Evolutionary conservation across 1,140 invertebrate genomes (phyloP).

Genomic region (Halyomorpha halys): DNA sequence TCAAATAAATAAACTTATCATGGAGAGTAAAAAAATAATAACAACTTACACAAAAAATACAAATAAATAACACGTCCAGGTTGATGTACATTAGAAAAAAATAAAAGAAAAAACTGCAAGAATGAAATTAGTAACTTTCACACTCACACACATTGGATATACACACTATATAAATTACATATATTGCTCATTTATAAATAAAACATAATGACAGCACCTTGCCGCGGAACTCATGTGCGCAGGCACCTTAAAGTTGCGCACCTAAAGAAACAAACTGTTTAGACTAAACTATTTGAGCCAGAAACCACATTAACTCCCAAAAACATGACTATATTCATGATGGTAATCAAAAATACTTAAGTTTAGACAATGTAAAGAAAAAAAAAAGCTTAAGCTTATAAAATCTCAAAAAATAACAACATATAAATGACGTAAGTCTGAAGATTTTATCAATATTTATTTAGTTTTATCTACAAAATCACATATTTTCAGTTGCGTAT

Average conservation of each 20-base stretch:
- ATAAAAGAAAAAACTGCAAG: not conserved
- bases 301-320: slow-evolving; percentile 16
- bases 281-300: slow-evolving; percentile 22
- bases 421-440: slow-evolving; percentile 24
- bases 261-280: not conserved
- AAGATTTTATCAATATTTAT: slow-evolving; percentile 2
- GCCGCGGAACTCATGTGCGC: slow-evolving; percentile 1
- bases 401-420: slow-evolving; percentile 30
- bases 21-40: slow-evolving; percentile 24
- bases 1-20: slow-evolving; percentile 24
- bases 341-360: slow-evolving; percentile 30
- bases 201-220: slow-evolving; percentile 8
- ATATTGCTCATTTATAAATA: slow-evolving; percentile 17
- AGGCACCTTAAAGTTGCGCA: slow-evolving; percentile 1
- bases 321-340: slow-evolving; percentile 26
- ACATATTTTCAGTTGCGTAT: slow-evolving; percentile 15
- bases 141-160: slow-evolving; percentile 16
- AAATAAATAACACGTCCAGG: slow-evolving; percentile 22
- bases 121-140: slow-evolving; percentile 7
- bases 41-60: slow-evolving; percentile 26
- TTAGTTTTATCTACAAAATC: slow-evolving; percentile 23
- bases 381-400: slow-evolving; percentile 23
- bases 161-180: slow-evolving; percentile 18
- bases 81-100: slow-evolving; percentile 16
- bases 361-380: slow-evolving; percentile 8